These are phyloP conservation scores for Catocala nupta DNA, from an alignment of 2,888 invertebrate species.

Conservation along the genomic window DNA sequence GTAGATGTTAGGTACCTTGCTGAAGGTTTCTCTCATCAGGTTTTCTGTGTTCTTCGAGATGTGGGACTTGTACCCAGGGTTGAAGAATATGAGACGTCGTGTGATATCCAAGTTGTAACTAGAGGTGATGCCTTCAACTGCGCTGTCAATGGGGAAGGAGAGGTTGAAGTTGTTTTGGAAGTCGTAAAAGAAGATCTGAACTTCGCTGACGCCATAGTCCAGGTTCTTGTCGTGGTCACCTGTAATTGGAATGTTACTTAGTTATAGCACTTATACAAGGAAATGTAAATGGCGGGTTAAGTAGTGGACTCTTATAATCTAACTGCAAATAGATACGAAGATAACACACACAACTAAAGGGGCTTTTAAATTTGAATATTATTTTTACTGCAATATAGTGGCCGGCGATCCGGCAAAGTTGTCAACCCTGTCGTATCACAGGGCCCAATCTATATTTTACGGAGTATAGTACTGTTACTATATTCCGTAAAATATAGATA, in stretches of 20 bases:
- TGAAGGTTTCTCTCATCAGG: slow-evolving; percentile 72
- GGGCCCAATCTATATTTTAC: too few relatives aligned
- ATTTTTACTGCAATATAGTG: too few relatives aligned
- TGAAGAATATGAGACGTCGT: slow-evolving; percentile 75
- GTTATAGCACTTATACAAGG: background rate
- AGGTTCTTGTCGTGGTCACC: slow-evolving; percentile 74
- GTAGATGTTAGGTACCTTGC: slow-evolving; percentile 71
- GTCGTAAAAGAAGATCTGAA: slow-evolving; percentile 77
- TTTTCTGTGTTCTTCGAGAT: slow-evolving; percentile 74
- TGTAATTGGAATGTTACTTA: slow-evolving; percentile 50
- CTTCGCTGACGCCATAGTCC: slow-evolving; percentile 69
- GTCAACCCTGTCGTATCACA: too few relatives aligned
- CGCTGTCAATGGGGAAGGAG: slow-evolving; percentile 66
- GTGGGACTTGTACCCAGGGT: slow-evolving; percentile 80
- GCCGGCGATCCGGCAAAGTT: too few relatives aligned
- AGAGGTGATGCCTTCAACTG: slow-evolving; percentile 64
- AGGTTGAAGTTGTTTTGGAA: slow-evolving; percentile 77
- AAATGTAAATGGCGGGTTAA: too few relatives aligned
- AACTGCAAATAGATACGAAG: too few relatives aligned
- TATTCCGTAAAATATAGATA: too few relatives aligned
- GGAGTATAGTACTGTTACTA: too few relatives aligned
- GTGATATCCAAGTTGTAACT: slow-evolving; percentile 72
- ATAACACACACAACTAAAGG: too few relatives aligned
- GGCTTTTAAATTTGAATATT: too few relatives aligned
- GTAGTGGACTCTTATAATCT: too few relatives aligned